Evolutionary conservation across 2,888 invertebrate species (phyloP).

Genomic region (Dromius quadrimaculatus): DNA sequence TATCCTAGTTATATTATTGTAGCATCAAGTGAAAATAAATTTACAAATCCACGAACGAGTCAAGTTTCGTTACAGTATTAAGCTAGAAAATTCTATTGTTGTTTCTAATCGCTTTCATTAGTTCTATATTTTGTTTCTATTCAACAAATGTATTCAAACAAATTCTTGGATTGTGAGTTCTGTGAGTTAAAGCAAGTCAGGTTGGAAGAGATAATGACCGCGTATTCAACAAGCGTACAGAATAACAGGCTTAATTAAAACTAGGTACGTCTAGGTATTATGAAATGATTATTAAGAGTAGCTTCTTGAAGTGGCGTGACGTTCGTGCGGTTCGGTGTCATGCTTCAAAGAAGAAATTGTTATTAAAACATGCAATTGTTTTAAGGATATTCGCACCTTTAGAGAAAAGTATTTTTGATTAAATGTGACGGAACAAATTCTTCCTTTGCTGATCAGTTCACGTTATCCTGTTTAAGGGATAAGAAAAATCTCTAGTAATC

Average conservation of each 20-base stretch:
- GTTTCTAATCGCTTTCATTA: too few relatives aligned
- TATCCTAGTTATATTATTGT: too few relatives aligned
- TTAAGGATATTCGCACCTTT: neutral
- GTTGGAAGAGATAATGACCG: conserved; percentile 23
- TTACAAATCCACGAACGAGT: too few relatives aligned
- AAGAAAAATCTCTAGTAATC: conserved; percentile 39
- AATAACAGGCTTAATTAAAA: conserved; percentile 15
- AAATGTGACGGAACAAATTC: conserved; percentile 17
- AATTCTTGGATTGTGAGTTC: too few relatives aligned
- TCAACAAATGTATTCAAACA: too few relatives aligned
- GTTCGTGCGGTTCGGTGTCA: too few relatives aligned
- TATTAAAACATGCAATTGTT: conserved; percentile 1
- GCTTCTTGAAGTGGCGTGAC: conserved; percentile 1
- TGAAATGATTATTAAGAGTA: conserved; percentile 19
- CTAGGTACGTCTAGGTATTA: conserved; percentile 9
- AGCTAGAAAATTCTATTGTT: too few relatives aligned
- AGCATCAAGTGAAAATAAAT: too few relatives aligned
- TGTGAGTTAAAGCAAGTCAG: too few relatives aligned
- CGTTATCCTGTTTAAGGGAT: conserved; percentile 42
- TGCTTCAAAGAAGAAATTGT: neutral
- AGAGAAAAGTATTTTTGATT: neutral
- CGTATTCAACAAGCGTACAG: conserved; percentile 4
- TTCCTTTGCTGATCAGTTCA: conserved; percentile 8
- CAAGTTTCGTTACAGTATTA: too few relatives aligned
- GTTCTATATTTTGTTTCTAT: too few relatives aligned